phyloP scores from a whole-genome alignment of 2,797 vertebrate species.

The Enteromius trimaculatus region DNA sequence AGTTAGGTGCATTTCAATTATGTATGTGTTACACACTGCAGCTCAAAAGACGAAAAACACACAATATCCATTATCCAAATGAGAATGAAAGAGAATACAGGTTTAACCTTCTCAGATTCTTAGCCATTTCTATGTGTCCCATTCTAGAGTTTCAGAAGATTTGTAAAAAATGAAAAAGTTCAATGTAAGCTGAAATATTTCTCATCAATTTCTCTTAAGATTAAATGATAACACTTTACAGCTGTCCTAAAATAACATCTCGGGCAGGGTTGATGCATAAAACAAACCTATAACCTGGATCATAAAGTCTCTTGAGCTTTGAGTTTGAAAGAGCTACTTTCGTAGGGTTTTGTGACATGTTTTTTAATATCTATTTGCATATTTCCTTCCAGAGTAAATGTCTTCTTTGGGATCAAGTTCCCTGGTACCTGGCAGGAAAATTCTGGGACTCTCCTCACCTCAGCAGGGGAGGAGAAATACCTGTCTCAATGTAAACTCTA shows the following conservation, averaged over 20 bases:
- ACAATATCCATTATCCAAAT: background rate
- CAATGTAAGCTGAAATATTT: background rate
- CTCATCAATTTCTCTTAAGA: too few species aligned
- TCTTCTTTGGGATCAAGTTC: constrained; percentile 14
- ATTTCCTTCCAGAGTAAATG: constrained; percentile 21
- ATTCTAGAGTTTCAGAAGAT: background rate
- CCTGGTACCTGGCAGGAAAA: constrained; percentile 14
- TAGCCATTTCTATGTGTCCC: background rate
- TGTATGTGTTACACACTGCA: background rate
- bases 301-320: background rate
- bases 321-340: background rate
- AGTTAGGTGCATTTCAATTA: constrained; percentile 16
- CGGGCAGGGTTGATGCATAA: background rate
- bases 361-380: background rate
- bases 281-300: background rate
- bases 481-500: constrained; percentile 25
- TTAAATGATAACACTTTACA: background rate
- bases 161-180: background rate
- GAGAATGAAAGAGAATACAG: background rate
- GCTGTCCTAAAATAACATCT: background rate
- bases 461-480: background rate
- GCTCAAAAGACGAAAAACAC: background rate
- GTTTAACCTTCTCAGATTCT: background rate
- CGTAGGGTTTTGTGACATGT: background rate
- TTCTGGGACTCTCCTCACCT: constrained; percentile 11